These are phyloP conservation scores for Pharmacophagus antenor DNA, from an alignment of 2,888 invertebrate species.

Conservation along the genomic window DNA sequence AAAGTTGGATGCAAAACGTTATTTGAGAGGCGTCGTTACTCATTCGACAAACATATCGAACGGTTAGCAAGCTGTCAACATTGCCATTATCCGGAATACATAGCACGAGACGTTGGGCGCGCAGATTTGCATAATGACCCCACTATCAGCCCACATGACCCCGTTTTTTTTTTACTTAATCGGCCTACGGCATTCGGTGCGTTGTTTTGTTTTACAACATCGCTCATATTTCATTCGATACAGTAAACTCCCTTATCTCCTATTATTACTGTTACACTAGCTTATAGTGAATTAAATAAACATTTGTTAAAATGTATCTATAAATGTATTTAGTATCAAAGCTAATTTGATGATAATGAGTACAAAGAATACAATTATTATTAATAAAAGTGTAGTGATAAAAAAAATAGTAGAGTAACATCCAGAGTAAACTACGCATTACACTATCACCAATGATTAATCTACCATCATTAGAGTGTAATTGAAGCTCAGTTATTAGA, in stretches of 20 bases:
- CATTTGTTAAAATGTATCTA: too few species aligned
- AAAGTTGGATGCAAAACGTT: conserved; percentile 7
- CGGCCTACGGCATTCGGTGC: conserved; percentile 31
- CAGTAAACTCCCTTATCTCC: conserved; percentile 13
- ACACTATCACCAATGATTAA: neutral
- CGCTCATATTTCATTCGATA: conserved; percentile 6
- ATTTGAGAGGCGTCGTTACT: conserved; percentile 16
- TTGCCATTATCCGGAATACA: conserved; percentile 44
- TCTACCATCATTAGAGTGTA: neutral
- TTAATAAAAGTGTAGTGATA: neutral
- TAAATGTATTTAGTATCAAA: too few species aligned
- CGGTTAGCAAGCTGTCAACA: conserved; percentile 34
- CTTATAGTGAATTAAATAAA: neutral
- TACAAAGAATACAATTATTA: neutral
- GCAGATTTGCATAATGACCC: conserved; percentile 68
- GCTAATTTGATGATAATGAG: neutral
- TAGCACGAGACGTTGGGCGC: conserved; percentile 44
- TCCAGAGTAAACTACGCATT: neutral
- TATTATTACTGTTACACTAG: neutral
- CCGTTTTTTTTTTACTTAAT: conserved; percentile 52
- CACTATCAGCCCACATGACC: conserved; percentile 61
- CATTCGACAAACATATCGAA: conserved; percentile 25
- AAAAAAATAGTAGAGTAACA: neutral
- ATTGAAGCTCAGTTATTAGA: neutral
- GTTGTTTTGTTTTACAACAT: conserved; percentile 26